Percentiles rank a stretch among this genome's conserved stretches.
phyloP scores from a whole-genome alignment of 2,113 vertebrate species.

The Nycticryphes semicollaris region DNA sequence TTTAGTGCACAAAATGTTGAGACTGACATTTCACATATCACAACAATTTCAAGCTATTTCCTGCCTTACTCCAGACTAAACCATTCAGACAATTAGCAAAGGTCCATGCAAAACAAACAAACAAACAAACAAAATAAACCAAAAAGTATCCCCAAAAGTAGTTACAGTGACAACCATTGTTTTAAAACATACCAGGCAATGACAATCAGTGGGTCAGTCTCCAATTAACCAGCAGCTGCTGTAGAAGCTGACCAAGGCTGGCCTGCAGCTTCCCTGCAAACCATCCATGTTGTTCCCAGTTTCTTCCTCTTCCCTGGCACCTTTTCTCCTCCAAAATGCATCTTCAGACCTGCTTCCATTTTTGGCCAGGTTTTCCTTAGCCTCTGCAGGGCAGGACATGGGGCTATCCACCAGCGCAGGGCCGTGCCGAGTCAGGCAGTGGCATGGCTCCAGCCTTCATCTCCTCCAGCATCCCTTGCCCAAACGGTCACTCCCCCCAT shows the following conservation, averaged over 20 bases:
- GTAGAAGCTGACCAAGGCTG: neutral
- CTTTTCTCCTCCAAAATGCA: neutral
- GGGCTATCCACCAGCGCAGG: neutral
- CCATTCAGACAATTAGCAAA: neutral
- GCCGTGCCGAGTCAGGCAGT: neutral
- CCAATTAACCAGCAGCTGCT: neutral
- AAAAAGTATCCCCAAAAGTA: neutral
- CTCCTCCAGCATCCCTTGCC: neutral
- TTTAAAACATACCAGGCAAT: neutral
- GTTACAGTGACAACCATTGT: neutral
- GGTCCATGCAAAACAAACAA: neutral
- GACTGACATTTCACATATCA: neutral
- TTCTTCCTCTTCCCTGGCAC: neutral
- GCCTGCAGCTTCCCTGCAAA: neutral
- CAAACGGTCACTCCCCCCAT: fast-evolving
- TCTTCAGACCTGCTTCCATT: neutral
- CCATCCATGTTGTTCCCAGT: fast-evolving
- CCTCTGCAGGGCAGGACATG: neutral
- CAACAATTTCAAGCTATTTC: neutral
- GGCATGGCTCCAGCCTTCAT: neutral
- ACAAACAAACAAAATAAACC: neutral
- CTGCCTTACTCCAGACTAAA: neutral
- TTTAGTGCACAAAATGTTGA: neutral
- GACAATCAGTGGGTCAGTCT: too few relatives aligned
- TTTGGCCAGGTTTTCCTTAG: neutral